Conservation (phyloP, 2,113 vertebrate species). For the Donacobius atricapilla region DNA sequence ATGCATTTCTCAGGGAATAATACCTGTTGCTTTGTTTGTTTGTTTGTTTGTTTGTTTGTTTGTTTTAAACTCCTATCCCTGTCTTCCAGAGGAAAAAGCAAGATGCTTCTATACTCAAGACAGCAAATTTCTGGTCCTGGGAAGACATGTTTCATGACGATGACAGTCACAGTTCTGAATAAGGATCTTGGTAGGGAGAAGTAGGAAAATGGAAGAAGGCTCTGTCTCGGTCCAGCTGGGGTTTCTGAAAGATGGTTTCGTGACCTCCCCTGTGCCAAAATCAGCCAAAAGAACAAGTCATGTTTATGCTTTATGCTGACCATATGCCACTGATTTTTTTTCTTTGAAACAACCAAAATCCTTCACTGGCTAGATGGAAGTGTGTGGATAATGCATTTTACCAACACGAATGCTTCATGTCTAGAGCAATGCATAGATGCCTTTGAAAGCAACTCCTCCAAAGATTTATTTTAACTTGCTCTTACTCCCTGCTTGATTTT, state of each 20-base stretch:
- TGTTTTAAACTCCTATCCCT: not conserved
- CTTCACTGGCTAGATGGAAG: not conserved
- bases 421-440: not conserved
- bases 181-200: not conserved
- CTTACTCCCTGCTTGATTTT: not conserved
- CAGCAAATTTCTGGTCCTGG: not conserved
- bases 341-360: not conserved
- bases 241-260: not conserved
- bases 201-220: not conserved
- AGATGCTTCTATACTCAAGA: not conserved
- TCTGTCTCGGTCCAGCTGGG: not conserved
- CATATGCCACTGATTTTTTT: not conserved
- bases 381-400: not conserved
- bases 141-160: not conserved
- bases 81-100: not conserved
- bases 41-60: too few species aligned
- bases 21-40: not conserved
- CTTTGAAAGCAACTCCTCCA: not conserved
- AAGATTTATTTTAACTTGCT: constrained; percentile 1
- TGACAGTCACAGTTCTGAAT: not conserved
- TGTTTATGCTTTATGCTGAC: not conserved
- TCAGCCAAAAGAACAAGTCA: not conserved
- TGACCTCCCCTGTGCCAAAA: not conserved
- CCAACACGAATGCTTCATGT: not conserved
- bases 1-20: not conserved